phyloP scores from a whole-genome alignment of 2,888 invertebrate genomes.

The Ornithoptera priamus region DNA sequence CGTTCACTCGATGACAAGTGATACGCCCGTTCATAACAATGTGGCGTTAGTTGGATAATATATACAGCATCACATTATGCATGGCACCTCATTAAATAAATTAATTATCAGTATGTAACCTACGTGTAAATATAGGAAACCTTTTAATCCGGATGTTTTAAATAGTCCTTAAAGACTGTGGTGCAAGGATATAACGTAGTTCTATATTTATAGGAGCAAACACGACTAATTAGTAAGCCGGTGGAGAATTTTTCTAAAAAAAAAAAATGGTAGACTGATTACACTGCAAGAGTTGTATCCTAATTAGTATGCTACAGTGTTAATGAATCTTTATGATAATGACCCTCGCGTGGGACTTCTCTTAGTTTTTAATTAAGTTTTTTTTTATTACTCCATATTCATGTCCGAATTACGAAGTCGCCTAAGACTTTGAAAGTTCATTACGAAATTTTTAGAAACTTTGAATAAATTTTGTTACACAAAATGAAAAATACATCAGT shows the following conservation, averaged over 20 bases:
- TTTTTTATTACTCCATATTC: slow-evolving; percentile 8
- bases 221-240: background rate
- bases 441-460: background rate
- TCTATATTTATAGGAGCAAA: background rate
- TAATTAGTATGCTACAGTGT: slow-evolving; percentile 22
- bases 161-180: background rate
- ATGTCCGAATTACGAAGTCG: slow-evolving; percentile 8
- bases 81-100: no score
- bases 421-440: slow-evolving; percentile 6
- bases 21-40: no score
- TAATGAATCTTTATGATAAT: slow-evolving; percentile 26
- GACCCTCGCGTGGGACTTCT: slow-evolving; percentile 11
- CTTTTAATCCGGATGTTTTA: no score
- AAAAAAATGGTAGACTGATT: slow-evolving; percentile 14
- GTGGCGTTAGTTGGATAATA: no score
- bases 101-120: no score
- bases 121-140: no score
- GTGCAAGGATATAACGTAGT: background rate
- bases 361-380: slow-evolving; percentile 20
- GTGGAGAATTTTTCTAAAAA: slow-evolving; percentile 5
- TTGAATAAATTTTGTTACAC: background rate
- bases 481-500: background rate
- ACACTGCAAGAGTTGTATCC: slow-evolving; percentile 12
- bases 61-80: no score
- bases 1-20: no score